Percentiles rank a stretch among this genome's conserved stretches.
Evolutionary conservation across 2,888 invertebrate genomes (phyloP).

Genomic region (Strigamia maritima): DNA sequence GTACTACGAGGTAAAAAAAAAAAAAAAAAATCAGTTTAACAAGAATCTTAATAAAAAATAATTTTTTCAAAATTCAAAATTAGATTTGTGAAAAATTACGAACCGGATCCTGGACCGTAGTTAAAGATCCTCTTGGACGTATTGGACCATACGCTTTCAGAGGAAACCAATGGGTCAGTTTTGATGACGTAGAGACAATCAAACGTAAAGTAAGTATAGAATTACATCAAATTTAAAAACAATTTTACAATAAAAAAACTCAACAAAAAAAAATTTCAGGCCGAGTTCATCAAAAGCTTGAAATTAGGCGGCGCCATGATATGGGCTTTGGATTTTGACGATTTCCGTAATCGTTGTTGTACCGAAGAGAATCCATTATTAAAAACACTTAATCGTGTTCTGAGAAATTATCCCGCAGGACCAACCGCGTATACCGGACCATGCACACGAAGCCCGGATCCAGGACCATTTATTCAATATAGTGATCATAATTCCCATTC

Average conservation of each 20-base stretch:
- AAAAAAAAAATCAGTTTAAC: background rate
- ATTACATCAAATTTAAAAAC: background rate
- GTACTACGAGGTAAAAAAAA: conserved; percentile 62
- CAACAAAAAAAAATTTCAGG: conserved; percentile 50
- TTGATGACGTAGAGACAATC: conserved; percentile 81
- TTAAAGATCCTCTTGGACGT: conserved; percentile 63
- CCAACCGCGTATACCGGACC: conserved; percentile 18
- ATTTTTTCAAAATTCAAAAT: too few species aligned
- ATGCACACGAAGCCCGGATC: conserved; percentile 33
- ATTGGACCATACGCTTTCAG: conserved; percentile 71
- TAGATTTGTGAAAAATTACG: conserved; percentile 78
- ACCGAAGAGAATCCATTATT: conserved; percentile 73
- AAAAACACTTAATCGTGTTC: conserved; percentile 70
- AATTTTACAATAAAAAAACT: background rate
- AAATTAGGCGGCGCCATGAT: conserved; percentile 70
- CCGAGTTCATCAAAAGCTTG: conserved; percentile 60
- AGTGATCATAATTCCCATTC: conserved; percentile 2
- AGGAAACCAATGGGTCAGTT: conserved; percentile 88
- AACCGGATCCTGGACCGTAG: conserved; percentile 73
- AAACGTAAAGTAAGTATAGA: conserved; percentile 61
- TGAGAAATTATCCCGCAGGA: conserved; percentile 51
- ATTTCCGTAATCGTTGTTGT: conserved; percentile 78
- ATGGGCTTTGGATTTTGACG: conserved; percentile 76
- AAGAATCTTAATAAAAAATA: background rate
- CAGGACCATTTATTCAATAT: background rate